Evolutionary conservation across 2,797 vertebrate genomes (phyloP).

Genomic region (Sorex maritimensis): DNA sequence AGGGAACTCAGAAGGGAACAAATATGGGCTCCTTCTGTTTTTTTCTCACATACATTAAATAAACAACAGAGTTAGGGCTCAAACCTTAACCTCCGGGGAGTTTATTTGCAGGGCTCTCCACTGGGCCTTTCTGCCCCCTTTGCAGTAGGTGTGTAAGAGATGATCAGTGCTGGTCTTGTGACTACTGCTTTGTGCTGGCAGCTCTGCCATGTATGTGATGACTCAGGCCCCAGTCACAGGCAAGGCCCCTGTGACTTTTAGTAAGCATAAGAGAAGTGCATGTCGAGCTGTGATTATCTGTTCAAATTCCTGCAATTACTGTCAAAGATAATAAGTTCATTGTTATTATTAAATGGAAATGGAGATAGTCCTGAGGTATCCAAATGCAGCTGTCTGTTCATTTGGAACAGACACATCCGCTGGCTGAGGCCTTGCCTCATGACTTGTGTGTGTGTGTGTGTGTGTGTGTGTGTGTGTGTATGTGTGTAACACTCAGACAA

Average conservation of each 20-base stretch:
- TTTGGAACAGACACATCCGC: constrained; percentile 54
- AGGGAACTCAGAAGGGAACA: constrained; percentile 15
- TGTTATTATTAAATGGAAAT: constrained; percentile 83
- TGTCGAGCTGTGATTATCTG: constrained; percentile 80
- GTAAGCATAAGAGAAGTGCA: constrained; percentile 64
- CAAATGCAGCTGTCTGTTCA: constrained; percentile 55
- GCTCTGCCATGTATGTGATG: constrained; percentile 37
- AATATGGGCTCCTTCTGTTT: not conserved
- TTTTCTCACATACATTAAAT: not conserved
- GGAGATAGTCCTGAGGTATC: constrained; percentile 67
- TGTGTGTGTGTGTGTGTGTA: not conserved
- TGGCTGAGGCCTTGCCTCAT: constrained; percentile 3
- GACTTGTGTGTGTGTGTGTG: not conserved
- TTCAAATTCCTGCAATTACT: constrained; percentile 76
- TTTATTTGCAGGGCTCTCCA: not conserved
- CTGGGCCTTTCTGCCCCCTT: not conserved
- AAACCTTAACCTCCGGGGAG: not conserved
- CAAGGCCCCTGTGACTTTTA: constrained; percentile 69
- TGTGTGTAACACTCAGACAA: not conserved
- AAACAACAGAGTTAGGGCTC: not conserved
- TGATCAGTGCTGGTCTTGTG: not conserved
- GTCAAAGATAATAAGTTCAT: constrained; percentile 79
- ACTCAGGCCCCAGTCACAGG: constrained; percentile 70
- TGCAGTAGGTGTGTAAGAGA: not conserved
- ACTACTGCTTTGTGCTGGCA: constrained; percentile 54